Conservation (phyloP, 1,140 invertebrate genomes). For the Drosophila nebulosa region DNA sequence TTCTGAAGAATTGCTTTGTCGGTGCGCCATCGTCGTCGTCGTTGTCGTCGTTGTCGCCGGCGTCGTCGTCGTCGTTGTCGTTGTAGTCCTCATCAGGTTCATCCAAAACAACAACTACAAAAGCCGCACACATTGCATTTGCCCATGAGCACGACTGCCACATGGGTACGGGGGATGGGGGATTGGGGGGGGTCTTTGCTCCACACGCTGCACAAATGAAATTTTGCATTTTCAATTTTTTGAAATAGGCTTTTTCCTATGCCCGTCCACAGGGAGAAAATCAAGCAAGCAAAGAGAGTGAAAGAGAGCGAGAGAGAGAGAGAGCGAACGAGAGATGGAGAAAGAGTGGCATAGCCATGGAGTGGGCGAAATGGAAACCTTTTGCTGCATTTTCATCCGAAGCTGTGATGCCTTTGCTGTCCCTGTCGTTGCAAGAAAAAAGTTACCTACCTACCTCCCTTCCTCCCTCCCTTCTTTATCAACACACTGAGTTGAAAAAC, state of each 20-base stretch:
- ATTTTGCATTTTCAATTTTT: constrained; percentile 80
- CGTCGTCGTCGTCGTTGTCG: background rate
- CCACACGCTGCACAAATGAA: constrained; percentile 69
- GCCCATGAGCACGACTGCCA: constrained; percentile 14
- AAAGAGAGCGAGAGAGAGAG: background rate
- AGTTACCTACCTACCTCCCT: too few species aligned
- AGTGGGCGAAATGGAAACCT: background rate
- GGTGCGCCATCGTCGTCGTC: constrained; percentile 26
- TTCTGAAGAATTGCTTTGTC: constrained; percentile 79
- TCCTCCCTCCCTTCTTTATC: too few species aligned
- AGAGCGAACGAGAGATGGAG: background rate
- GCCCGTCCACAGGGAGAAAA: constrained; percentile 4
- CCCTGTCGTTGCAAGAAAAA: constrained; percentile 43
- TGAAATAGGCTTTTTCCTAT: constrained; percentile 74
- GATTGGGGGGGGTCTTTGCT: constrained; percentile 5
- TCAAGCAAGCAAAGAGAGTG: too few species aligned
- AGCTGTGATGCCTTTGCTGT: background rate
- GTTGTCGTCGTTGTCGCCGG: constrained; percentile 1
- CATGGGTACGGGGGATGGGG: too few species aligned
- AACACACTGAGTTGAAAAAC: constrained; percentile 7
- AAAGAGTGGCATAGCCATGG: background rate
- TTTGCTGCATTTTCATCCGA: background rate
- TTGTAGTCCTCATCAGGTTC: constrained; percentile 7
- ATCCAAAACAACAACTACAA: constrained; percentile 54
- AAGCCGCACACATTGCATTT: constrained; percentile 44